phyloP scores from a whole-genome alignment of 2,888 invertebrate genomes.

The Limnephilus rhombicus region DNA sequence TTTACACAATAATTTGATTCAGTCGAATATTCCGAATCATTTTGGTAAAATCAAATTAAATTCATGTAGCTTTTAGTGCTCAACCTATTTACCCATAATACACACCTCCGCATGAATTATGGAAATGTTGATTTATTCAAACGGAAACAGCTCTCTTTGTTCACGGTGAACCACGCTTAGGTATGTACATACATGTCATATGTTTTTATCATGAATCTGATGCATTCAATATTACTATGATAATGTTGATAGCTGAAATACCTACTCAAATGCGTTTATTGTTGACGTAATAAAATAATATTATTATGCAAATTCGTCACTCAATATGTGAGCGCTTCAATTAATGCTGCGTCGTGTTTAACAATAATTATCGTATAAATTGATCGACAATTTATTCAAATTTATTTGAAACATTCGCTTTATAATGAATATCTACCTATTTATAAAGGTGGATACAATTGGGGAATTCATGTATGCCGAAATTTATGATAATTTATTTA shows the following conservation, averaged over 20 bases:
- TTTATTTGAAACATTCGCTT: conserved; percentile 36
- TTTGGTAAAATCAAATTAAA: conserved; percentile 17
- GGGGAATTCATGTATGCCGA: background rate
- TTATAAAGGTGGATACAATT: background rate
- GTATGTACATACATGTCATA: background rate
- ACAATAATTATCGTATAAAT: conserved; percentile 33
- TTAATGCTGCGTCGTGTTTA: conserved; percentile 40
- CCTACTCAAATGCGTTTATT: background rate
- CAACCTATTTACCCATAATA: conserved; percentile 7
- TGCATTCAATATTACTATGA: conserved; percentile 37
- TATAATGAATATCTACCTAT: conserved; percentile 13
- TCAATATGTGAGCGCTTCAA: conserved; percentile 12
- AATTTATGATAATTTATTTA: background rate
- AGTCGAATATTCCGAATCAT: conserved; percentile 15
- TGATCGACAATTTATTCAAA: conserved; percentile 33
- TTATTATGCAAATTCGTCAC: background rate
- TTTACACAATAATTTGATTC: conserved; percentile 6
- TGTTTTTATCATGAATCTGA: conserved; percentile 41
- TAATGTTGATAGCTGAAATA: background rate
- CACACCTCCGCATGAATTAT: conserved; percentile 40
- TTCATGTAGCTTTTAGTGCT: conserved; percentile 24
- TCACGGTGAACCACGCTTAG: conserved; percentile 33
- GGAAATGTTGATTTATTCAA: conserved; percentile 38
- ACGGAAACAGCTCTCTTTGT: conserved; percentile 41
- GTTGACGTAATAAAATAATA: background rate